Conservation (phyloP, 2,888 invertebrate species). For the Pachliopta kotzebuea region DNA sequence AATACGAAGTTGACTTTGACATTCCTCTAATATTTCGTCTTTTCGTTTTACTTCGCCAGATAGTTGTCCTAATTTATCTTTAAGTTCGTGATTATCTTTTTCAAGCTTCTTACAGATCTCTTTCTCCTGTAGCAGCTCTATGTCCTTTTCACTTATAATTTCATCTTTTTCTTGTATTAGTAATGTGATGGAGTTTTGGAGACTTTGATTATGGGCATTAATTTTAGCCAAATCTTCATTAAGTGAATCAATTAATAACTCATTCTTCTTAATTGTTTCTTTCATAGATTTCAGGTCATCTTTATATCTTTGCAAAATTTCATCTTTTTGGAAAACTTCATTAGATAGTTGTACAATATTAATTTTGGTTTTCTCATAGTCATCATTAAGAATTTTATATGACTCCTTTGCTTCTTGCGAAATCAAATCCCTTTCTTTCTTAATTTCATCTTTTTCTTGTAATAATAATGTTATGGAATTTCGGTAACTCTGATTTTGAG, state of each 20-base stretch:
- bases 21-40: conserved; percentile 20
- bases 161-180: conserved; percentile 34
- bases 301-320: conserved; percentile 14
- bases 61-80: background rate
- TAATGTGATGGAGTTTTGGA: conserved; percentile 4
- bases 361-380: conserved; percentile 3
- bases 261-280: background rate
- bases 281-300: conserved; percentile 34
- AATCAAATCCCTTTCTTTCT: conserved; percentile 37
- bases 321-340: conserved; percentile 14
- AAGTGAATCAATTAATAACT: conserved; percentile 4
- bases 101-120: conserved; percentile 7
- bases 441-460: conserved; percentile 35
- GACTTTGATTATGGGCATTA: conserved; percentile 6
- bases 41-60: conserved; percentile 7
- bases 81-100: conserved; percentile 8
- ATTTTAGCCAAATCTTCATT: conserved; percentile 10
- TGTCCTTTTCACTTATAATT: conserved; percentile 38
- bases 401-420: conserved; percentile 6
- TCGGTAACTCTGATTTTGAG: conserved; percentile 8
- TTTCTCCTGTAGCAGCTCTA: conserved; percentile 19
- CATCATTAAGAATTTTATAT: conserved; percentile 6
- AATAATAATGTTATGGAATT: conserved; percentile 7
- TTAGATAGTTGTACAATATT: conserved; percentile 1
- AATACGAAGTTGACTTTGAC: conserved; percentile 5